Evolutionary conservation across 2,113 vertebrate species (phyloP).

Genomic region (Gambusia holbrooki): DNA sequence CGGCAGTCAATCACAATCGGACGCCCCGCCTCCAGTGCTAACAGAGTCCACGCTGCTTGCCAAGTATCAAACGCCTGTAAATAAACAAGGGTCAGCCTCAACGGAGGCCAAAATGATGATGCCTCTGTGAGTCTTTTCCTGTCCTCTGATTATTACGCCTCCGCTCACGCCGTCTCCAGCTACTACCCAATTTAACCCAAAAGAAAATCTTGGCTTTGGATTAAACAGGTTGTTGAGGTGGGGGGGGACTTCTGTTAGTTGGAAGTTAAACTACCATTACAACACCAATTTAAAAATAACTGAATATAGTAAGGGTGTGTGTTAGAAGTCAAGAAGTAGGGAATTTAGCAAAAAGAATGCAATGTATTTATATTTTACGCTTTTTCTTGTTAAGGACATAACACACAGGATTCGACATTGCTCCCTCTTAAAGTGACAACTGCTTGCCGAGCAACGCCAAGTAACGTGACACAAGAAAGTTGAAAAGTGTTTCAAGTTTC

Average conservation of each 20-base stretch:
- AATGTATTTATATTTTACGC: not conserved
- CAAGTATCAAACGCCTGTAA: slow-evolving; percentile 64
- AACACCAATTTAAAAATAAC: slow-evolving; percentile 7
- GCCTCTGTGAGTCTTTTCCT: slow-evolving; percentile 62
- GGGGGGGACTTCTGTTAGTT: too few species aligned
- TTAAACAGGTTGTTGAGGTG: slow-evolving; percentile 17
- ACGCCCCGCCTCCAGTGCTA: slow-evolving; percentile 54
- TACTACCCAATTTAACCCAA: slow-evolving; percentile 27
- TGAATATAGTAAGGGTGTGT: not conserved
- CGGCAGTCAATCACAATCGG: slow-evolving; percentile 61
- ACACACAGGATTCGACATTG: too few species aligned
- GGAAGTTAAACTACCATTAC: not conserved
- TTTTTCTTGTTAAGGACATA: not conserved
- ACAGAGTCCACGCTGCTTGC: slow-evolving; percentile 60
- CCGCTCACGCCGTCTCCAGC: slow-evolving; percentile 26
- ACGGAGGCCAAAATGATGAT: slow-evolving; percentile 46
- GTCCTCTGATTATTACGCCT: slow-evolving; percentile 50
- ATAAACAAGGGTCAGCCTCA: slow-evolving; percentile 60
- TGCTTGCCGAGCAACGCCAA: too few species aligned
- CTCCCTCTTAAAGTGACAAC: too few species aligned
- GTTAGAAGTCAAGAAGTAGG: not conserved
- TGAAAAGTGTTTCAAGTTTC: too few species aligned
- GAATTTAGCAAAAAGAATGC: too few species aligned
- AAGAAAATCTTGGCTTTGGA: slow-evolving; percentile 15
- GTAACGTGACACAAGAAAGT: too few species aligned